phyloP scores from a whole-genome alignment of 2,797 vertebrate genomes.

The Podargus strigoides region DNA sequence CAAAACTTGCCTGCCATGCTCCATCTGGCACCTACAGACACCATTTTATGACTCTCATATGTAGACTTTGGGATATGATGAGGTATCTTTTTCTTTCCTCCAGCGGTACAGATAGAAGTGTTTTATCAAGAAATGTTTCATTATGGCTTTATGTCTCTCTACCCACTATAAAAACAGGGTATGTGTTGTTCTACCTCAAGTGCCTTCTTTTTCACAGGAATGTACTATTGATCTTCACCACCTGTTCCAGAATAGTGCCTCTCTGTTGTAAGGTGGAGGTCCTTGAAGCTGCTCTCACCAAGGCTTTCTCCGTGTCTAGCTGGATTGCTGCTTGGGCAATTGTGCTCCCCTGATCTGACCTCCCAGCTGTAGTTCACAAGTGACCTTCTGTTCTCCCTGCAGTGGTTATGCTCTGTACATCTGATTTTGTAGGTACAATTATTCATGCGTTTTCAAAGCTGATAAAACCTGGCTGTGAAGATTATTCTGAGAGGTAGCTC shows the following conservation, averaged over 20 bases:
- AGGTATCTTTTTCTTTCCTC: not conserved
- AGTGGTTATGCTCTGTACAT: fast-evolving
- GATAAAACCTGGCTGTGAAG: not conserved
- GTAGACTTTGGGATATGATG: not conserved
- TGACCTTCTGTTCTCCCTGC: not conserved
- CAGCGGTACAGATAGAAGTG: not conserved
- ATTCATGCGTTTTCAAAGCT: not conserved
- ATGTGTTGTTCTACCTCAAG: not conserved
- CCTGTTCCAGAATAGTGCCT: not conserved
- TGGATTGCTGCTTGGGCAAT: not conserved
- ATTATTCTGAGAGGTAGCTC: not conserved
- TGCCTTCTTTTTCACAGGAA: not conserved
- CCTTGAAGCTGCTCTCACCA: not conserved
- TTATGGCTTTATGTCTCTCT: not conserved
- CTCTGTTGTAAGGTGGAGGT: not conserved
- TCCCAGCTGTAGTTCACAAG: not conserved
- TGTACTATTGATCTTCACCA: not conserved
- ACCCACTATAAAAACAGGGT: not conserved
- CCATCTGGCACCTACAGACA: not conserved
- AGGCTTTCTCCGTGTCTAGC: not conserved
- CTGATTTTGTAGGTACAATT: not conserved
- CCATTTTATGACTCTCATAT: not conserved
- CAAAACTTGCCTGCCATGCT: not conserved
- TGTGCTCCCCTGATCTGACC: not conserved
- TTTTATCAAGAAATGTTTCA: not conserved